phyloP scores from a whole-genome alignment of 2,113 vertebrate genomes.

The Colinus virginianus region DNA sequence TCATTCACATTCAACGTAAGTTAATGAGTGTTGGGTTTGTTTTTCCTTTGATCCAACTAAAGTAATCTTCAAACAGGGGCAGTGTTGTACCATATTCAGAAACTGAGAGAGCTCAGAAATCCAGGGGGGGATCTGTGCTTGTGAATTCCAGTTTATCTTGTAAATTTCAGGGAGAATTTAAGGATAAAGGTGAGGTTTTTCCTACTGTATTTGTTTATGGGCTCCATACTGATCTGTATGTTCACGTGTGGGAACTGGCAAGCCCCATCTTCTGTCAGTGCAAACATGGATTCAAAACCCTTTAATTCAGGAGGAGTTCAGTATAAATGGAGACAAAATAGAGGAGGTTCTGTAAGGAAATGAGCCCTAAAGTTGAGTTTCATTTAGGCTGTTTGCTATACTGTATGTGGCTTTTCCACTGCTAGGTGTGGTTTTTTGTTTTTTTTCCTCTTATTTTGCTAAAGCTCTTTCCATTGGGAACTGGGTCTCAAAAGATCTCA shows the following conservation, averaged over 20 bases:
- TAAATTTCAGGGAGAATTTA: not conserved
- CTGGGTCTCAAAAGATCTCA: not conserved
- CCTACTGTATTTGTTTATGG: not conserved
- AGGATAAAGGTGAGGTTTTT: not conserved
- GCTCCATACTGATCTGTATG: not conserved
- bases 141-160: not conserved
- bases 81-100: not conserved
- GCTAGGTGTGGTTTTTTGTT: not conserved
- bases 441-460: not conserved
- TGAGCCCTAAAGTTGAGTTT: not conserved
- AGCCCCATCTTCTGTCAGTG: not conserved
- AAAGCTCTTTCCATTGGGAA: not conserved
- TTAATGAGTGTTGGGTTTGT: conserved; percentile 1
- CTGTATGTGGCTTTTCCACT: too few relatives aligned
- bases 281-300: not conserved
- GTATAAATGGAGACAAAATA: not conserved
- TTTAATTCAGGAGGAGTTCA: not conserved
- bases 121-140: not conserved
- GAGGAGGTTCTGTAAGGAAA: not conserved
- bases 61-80: not conserved
- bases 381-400: accelerated
- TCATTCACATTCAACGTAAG: conserved; percentile 96
- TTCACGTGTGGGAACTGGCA: accelerated
- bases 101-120: not conserved
- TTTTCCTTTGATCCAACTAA: not conserved